Evolutionary conservation across 2,888 invertebrate genomes (phyloP), one percentile per base, ranked within the genome.

Genomic region (Scrobipalpa atriplicella): DNA sequence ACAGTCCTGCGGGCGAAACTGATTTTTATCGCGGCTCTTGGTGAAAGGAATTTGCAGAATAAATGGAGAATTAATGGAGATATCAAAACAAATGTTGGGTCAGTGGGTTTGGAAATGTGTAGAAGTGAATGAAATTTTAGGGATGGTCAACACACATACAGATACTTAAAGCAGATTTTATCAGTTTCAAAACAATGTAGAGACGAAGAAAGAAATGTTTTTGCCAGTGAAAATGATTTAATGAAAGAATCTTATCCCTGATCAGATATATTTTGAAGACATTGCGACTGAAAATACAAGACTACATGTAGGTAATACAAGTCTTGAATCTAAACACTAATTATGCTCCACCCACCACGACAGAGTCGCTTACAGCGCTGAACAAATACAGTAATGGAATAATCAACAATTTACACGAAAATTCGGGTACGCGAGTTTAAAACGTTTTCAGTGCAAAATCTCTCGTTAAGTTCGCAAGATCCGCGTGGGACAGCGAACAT

Each of bases 401-500:
- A 13, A 19, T 56, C 56, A 13, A 56, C 29, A 54, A 54, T 58
- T 16, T 58, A 38, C 58, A 62, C 56, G 62, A 64, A 58, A 66
- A 66, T 66, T 62, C 47, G 51, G 66, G 43, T 52, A 61, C 64
- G 65, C 21, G 63, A 68, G 68, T 69, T 70, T 69, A 69, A 68
- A 71, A 70, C 70, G 61, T 66, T 64, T 29, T 65, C 72, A 74
- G 73, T 72, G 79, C 77, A 76, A 78, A 77, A 73, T 75, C 73
- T 81, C 85, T 84, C 83, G 87, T 84, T 85, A 86, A 87, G 88
- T 88, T 85, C 75, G 72, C 71, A 73, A 79, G 84, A 91, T 86
- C 90, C 87, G 80, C 91, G 91, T 92, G 92, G 87, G 91, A 92
- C 82, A 70, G 69, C 70, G 67, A 82, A 83, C 92, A 91, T 88